Base-by-base conservation (phyloP, 2,797 vertebrate species). In the Heliangelus exortis region DNA sequence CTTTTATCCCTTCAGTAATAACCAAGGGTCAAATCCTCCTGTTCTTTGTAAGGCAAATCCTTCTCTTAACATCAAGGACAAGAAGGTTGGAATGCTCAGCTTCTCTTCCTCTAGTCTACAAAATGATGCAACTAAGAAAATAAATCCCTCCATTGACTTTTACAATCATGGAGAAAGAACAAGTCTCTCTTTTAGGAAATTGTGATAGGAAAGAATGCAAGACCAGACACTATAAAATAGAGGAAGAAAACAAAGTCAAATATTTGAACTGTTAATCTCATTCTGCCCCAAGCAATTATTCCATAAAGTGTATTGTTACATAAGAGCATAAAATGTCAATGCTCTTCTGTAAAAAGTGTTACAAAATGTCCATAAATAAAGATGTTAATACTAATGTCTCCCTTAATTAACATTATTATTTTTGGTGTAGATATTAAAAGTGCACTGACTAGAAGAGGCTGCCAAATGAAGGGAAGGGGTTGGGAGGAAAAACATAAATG, bases 221-320 rank as follows among this genome's bases (percentile, higher is more conserved):
- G 47, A 25, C 7, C 5, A 4, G 26, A 16, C 4, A 1, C 63
- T 84, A 51, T 39, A 58, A 73, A 72, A 10, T 3, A 76, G n/a
- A 72, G 41, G 22, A 71, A 84, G 66, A 50, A 94, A 88, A 67
- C 63, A 74, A 84, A 89, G 36, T 41, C 81, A 86, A 95, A 77
- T 90, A 87, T 80, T 93, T 82, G 51, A 95, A 76, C 74, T 47
- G 67, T 48, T 94, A 73, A 95, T 96, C 92, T 93, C 76, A 69
- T 92, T 92, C 65, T 87, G 54, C 80, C 84, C 79, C 53, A 59
- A 84, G 74, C 76, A 93, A 84, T 65, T 95, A 94, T 90, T 82
- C 71, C 71, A 81, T 91, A 75, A 93, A 86, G 87, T 73, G n/a
- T n/a, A 76, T 29, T 92, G 58, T 67, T 84, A 62, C 7, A 51